Evolutionary conservation across 2,888 invertebrate genomes (phyloP), one percentile per base, ranked within the genome.

Genomic region (Aphelenchoides bicaudatus): DNA sequence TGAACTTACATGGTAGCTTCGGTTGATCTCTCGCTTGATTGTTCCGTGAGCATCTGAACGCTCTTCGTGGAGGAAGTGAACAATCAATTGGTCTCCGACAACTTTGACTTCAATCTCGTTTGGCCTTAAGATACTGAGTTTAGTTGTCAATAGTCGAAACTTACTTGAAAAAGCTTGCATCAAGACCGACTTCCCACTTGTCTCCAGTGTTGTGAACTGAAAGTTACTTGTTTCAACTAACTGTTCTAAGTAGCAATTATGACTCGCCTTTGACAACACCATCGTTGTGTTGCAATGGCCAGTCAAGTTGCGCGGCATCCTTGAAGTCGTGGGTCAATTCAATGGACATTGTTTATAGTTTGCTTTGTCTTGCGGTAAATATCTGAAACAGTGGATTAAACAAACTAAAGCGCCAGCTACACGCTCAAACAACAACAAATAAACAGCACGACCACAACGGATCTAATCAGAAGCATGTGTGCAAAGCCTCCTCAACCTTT

Each of bases 61-160:
- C 25, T 25, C 34, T 55, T 77, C 77, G 65, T 77, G 77, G 46
- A 71, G 66, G 61, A 72, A 76, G 60, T 76, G 69, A 57, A 76
- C 72, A 31, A 73, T 65, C 48, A 77, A 65, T 25, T 75, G 72
- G 38, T 75, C 68, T 30, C 74, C 73, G 34, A 67, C 63, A 10
- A 77, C 75, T 58, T 77, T 77, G 21, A 43, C 43, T 21, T 23
- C n/a, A 16, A 55, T 55, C 23, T n/a, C 21, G 29, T 2, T 56
- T 1, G 52, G 2, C 21, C 13, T 51, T 2, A 56, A 49, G 21
- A 56, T 13, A 57, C 30, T 23, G 19, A 38, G 34, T 34, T 34
- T 34, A 16, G 13, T 34, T 34, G 34, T 34, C 34, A 34, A 34
- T 16, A 34, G 29, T 31, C 30, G 10, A 49, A 10, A 31, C 43